Evolutionary conservation across 1,140 invertebrate genomes (phyloP).

Genomic region (Lucilia sericata): DNA sequence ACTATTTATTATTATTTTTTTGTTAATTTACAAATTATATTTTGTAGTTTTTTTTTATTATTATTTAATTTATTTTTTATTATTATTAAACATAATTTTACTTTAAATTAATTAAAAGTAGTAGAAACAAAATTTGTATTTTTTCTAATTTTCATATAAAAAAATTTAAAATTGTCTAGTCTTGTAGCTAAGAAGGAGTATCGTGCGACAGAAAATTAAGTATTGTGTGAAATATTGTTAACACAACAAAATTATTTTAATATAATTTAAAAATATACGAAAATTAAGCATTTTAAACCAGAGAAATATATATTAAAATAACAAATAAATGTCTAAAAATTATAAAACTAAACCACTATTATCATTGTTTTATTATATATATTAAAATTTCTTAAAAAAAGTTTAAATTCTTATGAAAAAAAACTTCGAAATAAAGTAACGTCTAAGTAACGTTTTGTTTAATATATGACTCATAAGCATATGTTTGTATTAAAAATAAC

Average conservation of each 20-base stretch:
- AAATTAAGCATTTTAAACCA: not conserved
- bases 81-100: not conserved
- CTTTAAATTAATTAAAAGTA: not conserved
- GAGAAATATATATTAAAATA: not conserved
- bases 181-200: not conserved
- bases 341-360: not conserved
- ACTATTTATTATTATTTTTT: not conserved
- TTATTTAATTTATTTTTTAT: slow-evolving; percentile 21
- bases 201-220: not conserved
- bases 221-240: not conserved
- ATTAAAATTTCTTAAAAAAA: not conserved
- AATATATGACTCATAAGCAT: too few species aligned
- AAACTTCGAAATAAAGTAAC: too few species aligned
- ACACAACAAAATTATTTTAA: not conserved
- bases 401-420: too few species aligned
- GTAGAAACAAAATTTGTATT: not conserved
- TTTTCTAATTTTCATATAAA: not conserved
- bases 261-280: too few species aligned
- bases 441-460: too few species aligned
- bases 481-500: too few species aligned
- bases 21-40: not conserved
- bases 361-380: not conserved
- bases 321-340: slow-evolving; percentile 16
- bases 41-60: slow-evolving; percentile 9
- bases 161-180: not conserved